These are phyloP conservation scores for Aethes cnicana DNA, from an alignment of 2,888 invertebrate genomes.

Conservation along the genomic window DNA sequence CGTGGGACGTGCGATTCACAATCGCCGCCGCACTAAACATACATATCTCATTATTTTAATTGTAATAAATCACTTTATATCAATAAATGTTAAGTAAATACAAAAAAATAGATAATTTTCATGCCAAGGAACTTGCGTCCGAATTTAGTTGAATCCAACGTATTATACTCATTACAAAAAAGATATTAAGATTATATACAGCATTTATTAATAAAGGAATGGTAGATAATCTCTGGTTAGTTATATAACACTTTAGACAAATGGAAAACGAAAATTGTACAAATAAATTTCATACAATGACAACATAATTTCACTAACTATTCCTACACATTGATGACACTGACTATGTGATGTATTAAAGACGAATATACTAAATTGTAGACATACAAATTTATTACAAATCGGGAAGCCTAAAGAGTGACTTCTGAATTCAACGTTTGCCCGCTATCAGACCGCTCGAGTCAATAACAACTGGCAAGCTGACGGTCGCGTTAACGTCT, in stretches of 20 bases:
- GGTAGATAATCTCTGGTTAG: slow-evolving; percentile 55
- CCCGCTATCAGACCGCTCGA: not conserved
- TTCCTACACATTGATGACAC: slow-evolving; percentile 31
- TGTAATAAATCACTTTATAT: slow-evolving; percentile 41
- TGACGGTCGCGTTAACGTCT: too few species aligned
- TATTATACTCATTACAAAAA: slow-evolving; percentile 27
- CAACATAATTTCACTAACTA: slow-evolving; percentile 56
- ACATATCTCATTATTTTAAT: slow-evolving; percentile 40
- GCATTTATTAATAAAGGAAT: slow-evolving; percentile 45
- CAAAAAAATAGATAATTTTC: slow-evolving; percentile 28
- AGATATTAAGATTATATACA: slow-evolving; percentile 29
- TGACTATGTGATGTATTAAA: slow-evolving; percentile 30
- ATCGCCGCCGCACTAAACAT: slow-evolving; percentile 48
- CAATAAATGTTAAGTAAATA: slow-evolving; percentile 41
- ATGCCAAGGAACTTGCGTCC: slow-evolving; percentile 29
- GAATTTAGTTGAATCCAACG: slow-evolving; percentile 29
- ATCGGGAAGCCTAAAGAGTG: slow-evolving; percentile 9
- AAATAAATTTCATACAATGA: slow-evolving; percentile 42
- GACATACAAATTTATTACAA: slow-evolving; percentile 25
- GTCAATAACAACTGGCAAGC: too few species aligned
- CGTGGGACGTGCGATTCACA: slow-evolving; percentile 60
- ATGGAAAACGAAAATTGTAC: slow-evolving; percentile 28
- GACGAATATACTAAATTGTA: slow-evolving; percentile 24
- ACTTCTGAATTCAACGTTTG: not conserved
- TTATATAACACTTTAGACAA: slow-evolving; percentile 39